Conservation (phyloP, 2,888 invertebrate genomes). For the Therioaphis trifolii region DNA sequence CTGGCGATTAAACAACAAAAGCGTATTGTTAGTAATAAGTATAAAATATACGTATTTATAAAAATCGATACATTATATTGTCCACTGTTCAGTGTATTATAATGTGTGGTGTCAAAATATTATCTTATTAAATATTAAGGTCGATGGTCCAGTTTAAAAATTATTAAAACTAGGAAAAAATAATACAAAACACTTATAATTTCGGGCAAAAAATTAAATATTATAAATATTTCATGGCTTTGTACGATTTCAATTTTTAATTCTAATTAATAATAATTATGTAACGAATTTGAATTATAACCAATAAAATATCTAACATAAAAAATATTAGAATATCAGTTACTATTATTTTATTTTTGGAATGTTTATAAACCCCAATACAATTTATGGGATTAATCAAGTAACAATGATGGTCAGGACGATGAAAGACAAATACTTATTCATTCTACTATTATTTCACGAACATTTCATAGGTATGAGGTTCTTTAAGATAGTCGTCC, state of each 20-base stretch:
- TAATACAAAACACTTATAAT: background rate
- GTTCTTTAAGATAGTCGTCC: too few species aligned
- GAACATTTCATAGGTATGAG: too few species aligned
- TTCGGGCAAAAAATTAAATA: constrained; percentile 5
- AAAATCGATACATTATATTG: background rate
- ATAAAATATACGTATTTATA: constrained; percentile 5
- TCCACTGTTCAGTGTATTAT: background rate
- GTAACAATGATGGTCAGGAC: too few species aligned
- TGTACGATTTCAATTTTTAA: background rate
- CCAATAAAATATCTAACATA: too few species aligned
- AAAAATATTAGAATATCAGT: too few species aligned
- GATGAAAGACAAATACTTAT: too few species aligned
- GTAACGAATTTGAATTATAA: background rate
- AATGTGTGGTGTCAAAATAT: background rate
- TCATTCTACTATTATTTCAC: too few species aligned
- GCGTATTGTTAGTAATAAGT: background rate
- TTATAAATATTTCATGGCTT: background rate
- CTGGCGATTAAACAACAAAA: constrained; percentile 39
- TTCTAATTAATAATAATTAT: constrained; percentile 9
- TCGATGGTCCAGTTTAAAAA: constrained; percentile 18
- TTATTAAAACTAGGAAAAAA: background rate
- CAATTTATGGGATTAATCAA: too few species aligned
- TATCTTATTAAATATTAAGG: constrained; percentile 6
- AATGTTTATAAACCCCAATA: too few species aligned
- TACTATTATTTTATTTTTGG: too few species aligned